Evolutionary conservation across 2,797 vertebrate genomes (phyloP), one percentile per base, ranked within the genome.

Genomic region (Emys orbicularis): DNA sequence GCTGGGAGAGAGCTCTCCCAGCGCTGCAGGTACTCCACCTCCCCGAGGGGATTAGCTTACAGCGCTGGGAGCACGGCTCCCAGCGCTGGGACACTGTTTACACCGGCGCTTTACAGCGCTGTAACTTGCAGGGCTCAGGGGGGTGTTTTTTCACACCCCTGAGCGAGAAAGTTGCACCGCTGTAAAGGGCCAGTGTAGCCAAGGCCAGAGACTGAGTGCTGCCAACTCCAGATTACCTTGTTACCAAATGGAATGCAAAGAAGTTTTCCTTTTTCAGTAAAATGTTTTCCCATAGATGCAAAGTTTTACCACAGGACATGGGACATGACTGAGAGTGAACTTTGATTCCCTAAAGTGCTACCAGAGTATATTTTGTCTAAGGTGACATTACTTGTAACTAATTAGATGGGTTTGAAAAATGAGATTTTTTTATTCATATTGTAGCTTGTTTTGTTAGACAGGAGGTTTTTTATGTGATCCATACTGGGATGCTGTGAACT

Each of bases 401-500:
- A 74, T 12, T 2, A 49, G 15, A 65, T 23, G 44, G 11, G n/a
- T 47, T 44, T 76, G 41, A 7, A 0, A 74, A 85, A 41, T 77
- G 25, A 27, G 37, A n/a, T 76, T 37, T 84, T 87, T 68, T 15
- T 80, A 89, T 2, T 91, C 12, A 54, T 12, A 4, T 0, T 54
- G 83, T 57, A 41, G 0, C 11, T 81, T 82, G 1, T 0, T 23
- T 47, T 56, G 37, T 19, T 44, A 61, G 0, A 12, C 6, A 44
- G 3, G 5, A 50, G n/a, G 56, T 10, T 50, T 16, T 29, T 34
- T 47, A 59, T 13, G 3, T 5, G 84, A 87, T 68, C 57, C 16
- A 16, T 1, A 72, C 11, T 56, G 49, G 5, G 25, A 65, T 57
- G 1, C 1, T 16, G 1, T 6, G 7, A 56, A 41, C 11, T 76